These are phyloP conservation scores for Cistogaster globosa DNA, from an alignment of 2,888 invertebrate species.

Conservation along the genomic window DNA sequence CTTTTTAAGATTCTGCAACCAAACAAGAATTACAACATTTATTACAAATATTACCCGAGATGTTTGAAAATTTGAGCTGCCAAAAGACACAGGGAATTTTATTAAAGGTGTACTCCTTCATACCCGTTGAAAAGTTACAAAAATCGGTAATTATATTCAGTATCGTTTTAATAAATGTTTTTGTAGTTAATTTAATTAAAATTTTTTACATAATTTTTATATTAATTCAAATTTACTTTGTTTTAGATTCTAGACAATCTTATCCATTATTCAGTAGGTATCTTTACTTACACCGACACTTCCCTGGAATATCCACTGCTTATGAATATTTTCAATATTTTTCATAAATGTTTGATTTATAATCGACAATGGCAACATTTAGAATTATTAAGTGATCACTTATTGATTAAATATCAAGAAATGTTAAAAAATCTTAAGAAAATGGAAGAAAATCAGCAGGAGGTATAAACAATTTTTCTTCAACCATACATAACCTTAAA, in stretches of 20 bases:
- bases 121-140: conserved; percentile 26
- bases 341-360: conserved; percentile 52
- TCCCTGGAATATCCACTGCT: conserved; percentile 65
- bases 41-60: conserved; percentile 57
- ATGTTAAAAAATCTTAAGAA: conserved; percentile 53
- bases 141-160: conserved; percentile 28
- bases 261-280: conserved; percentile 47
- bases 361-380: conserved; percentile 65
- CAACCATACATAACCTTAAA: not conserved
- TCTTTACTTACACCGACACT: conserved; percentile 37
- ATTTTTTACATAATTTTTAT: not conserved
- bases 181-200: too few species aligned
- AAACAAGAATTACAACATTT: conserved; percentile 44
- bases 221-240: not conserved
- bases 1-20: conserved; percentile 17
- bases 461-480: conserved; percentile 46
- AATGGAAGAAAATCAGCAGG: not conserved
- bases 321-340: conserved; percentile 59
- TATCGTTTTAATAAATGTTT: not conserved
- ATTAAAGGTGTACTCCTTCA: conserved; percentile 30
- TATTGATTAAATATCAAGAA: conserved; percentile 42
- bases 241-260: conserved; percentile 56
- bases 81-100: conserved; percentile 59
- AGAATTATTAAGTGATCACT: conserved; percentile 33
- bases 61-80: conserved; percentile 53